Evolutionary conservation across 2,113 vertebrate species (phyloP).

Genomic region (Bungarus multicinctus): DNA sequence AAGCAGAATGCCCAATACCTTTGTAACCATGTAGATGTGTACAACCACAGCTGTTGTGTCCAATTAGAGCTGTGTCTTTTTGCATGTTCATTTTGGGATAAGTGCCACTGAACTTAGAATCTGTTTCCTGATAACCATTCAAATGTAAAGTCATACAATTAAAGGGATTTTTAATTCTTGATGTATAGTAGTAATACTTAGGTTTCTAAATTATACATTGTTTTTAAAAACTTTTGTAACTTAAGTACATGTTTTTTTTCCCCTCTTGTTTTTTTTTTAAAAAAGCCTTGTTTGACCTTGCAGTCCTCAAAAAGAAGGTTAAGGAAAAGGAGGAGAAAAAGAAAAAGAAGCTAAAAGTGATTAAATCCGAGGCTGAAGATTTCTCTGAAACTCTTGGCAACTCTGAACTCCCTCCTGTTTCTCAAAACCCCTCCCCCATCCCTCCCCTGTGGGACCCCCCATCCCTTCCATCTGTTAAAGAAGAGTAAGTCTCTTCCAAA

Average conservation of each 20-base stretch:
- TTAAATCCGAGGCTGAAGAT: constrained; percentile 90
- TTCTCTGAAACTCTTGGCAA: constrained; percentile 76
- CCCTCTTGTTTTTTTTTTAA: not conserved
- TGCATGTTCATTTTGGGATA: not conserved
- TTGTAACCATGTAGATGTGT: not conserved
- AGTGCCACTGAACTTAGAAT: not conserved
- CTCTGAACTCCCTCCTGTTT: constrained; percentile 69
- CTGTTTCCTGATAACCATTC: not conserved
- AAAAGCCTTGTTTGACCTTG: constrained; percentile 83
- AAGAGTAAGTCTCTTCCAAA: constrained; percentile 82
- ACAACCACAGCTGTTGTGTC: not conserved
- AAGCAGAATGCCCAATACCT: not conserved
- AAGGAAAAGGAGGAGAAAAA: constrained; percentile 88
- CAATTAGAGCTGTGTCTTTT: too few species aligned
- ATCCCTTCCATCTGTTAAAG: constrained; percentile 81
- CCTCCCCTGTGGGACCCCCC: constrained; percentile 69
- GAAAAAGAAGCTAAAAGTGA: constrained; percentile 86
- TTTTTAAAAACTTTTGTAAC: not conserved
- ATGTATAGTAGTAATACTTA: not conserved
- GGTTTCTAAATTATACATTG: not conserved
- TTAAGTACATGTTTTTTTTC: not conserved
- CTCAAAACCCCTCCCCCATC: constrained; percentile 75
- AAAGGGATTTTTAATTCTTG: not conserved
- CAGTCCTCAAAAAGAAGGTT: constrained; percentile 87
- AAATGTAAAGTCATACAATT: not conserved